Percentiles rank a stretch among this genome's conserved stretches.
Conservation (phyloP, 2,113 vertebrate genomes). For the Promerops cafer region DNA sequence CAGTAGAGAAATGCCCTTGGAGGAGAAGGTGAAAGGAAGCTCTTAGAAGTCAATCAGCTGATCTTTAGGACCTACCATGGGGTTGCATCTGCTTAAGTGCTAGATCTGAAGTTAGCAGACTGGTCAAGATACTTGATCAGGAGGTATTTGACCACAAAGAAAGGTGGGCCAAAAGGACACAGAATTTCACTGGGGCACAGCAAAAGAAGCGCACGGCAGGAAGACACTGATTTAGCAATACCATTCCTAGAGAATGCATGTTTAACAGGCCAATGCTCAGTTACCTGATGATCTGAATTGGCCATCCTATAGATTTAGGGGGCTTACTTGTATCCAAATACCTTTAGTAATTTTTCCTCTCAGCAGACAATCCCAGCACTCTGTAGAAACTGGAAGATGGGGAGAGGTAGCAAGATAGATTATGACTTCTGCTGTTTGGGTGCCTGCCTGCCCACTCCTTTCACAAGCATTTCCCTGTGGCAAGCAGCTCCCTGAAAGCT, state of each 20-base stretch:
- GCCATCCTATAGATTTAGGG: neutral
- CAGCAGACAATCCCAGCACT: neutral
- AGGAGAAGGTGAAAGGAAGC: neutral
- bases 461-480: constrained; percentile 53
- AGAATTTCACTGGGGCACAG: neutral
- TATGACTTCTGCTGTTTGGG: constrained; percentile 58
- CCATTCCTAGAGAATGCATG: neutral
- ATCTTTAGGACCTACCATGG: neutral
- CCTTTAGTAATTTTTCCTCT: neutral
- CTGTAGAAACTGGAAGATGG: neutral
- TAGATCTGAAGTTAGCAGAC: neutral
- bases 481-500: constrained; percentile 55
- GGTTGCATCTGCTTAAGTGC: neutral
- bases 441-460: constrained; percentile 59
- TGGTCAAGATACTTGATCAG: neutral
- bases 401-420: neutral
- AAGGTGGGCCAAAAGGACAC: neutral
- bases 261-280: neutral
- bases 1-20: neutral
- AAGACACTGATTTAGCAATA: neutral
- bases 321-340: neutral
- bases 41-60: neutral
- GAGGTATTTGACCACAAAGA: neutral
- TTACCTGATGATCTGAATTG: neutral
- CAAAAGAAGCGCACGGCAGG: neutral